phyloP scores from a whole-genome alignment of 2,888 invertebrate species.

The Drosophila histrio region DNA sequence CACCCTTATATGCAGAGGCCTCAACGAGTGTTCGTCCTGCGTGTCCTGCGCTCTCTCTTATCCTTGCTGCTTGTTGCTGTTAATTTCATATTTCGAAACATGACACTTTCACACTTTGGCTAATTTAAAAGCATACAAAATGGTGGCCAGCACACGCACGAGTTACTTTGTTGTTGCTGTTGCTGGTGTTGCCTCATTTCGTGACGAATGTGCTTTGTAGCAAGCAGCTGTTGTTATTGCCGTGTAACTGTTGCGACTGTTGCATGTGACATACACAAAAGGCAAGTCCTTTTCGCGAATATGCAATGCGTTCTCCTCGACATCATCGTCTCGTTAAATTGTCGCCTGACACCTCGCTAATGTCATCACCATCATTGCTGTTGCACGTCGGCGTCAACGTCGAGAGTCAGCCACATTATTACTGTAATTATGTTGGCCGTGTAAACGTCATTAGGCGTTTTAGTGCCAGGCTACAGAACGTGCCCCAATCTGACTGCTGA shows the following conservation, averaged over 20 bases:
- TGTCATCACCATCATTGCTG: conserved; percentile 65
- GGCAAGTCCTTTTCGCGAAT: conserved; percentile 63
- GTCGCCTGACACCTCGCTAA: conserved; percentile 78
- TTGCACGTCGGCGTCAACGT: conserved; percentile 13
- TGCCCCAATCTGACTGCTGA: conserved; percentile 36
- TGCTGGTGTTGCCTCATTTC: conserved; percentile 52
- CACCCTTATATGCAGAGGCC: conserved; percentile 2
- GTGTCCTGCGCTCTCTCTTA: conserved; percentile 15
- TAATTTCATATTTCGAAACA: conserved; percentile 81
- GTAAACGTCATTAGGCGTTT: conserved; percentile 79
- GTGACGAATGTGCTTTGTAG: conserved; percentile 72
- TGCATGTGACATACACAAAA: conserved; percentile 60
- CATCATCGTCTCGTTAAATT: conserved; percentile 69
- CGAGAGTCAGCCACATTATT: conserved; percentile 70
- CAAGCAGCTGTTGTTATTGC: conserved; percentile 27
- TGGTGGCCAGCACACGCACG: conserved; percentile 72
- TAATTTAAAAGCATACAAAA: conserved; percentile 82
- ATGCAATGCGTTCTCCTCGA: conserved; percentile 42
- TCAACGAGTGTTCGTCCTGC: conserved; percentile 18
- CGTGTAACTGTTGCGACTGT: conserved; percentile 26
- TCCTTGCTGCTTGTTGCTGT: conserved; percentile 39
- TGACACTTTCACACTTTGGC: conserved; percentile 82
- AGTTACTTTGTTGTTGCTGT: conserved; percentile 12
- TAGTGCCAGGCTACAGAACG: conserved; percentile 51
- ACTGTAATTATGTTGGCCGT: conserved; percentile 78